Evolutionary conservation across 2,797 vertebrate genomes (phyloP).

Genomic region (Hirundo rustica): DNA sequence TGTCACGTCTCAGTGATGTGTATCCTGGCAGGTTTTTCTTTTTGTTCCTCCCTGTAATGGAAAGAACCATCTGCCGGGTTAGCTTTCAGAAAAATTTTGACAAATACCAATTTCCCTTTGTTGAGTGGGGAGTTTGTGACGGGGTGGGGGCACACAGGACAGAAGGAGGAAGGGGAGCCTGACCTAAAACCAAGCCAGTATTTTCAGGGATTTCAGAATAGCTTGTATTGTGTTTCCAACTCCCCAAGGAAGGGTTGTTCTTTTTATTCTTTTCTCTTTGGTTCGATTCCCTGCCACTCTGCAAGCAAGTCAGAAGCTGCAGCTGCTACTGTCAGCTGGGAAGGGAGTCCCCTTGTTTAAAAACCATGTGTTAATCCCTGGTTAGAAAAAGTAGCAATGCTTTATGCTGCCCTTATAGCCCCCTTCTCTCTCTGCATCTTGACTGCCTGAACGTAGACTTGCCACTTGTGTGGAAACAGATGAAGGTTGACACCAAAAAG

Average conservation of each 20-base stretch:
- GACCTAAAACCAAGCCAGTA: conserved; percentile 74
- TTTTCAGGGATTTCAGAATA: conserved; percentile 74
- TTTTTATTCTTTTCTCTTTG: conserved; percentile 77
- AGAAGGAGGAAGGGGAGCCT: conserved; percentile 46
- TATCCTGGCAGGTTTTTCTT: conserved; percentile 75
- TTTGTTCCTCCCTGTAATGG: conserved; percentile 34
- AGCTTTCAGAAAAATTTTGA: conserved; percentile 77
- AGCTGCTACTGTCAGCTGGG: conserved; percentile 84
- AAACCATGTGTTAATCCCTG: conserved; percentile 67
- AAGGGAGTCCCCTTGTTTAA: conserved; percentile 75
- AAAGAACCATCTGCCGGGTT: conserved; percentile 80
- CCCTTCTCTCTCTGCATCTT: background rate
- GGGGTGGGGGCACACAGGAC: background rate
- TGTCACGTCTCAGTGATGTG: conserved; percentile 75
- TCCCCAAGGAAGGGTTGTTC: conserved; percentile 77
- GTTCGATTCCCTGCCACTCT: conserved; percentile 80
- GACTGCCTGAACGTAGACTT: background rate
- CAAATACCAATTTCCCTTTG: conserved; percentile 80
- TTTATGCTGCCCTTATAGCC: background rate
- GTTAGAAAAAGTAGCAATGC: background rate
- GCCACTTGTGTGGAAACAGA: background rate
- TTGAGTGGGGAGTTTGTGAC: conserved; percentile 49
- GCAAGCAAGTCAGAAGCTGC: conserved; percentile 82
- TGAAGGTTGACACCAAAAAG: background rate
- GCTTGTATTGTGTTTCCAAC: conserved; percentile 75